Base-by-base conservation (phyloP, 2,797 vertebrate species). In the Poecilia wingei region DNA sequence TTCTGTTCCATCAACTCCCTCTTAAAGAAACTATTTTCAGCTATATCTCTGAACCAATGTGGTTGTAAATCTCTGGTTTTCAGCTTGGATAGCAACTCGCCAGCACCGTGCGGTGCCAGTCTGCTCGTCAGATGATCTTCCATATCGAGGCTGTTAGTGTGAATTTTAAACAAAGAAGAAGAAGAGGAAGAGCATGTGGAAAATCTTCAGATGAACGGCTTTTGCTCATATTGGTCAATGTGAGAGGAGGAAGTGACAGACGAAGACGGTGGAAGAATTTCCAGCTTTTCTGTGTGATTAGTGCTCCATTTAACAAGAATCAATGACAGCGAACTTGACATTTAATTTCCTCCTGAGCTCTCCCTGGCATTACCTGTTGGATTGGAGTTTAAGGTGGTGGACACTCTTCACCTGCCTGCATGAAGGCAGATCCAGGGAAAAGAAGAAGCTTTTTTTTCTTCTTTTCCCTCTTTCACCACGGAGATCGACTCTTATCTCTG, bases 231-330 rank as follows among this genome's bases (percentile, higher is more conserved):
- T 0, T 68, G 80, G 76, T 82, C 76, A 83, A 74, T 69, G 74
- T n/a, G 68, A 86, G 47, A 73, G 72, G 18, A 66, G 85, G 46
- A 78, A 87, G 75, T 82, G 85, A 89, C 86, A 82, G 86, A 82
- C 57, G 6, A 16, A 47, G 70, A 79, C 31, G 6, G 78, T 49
- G 80, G 74, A 78, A 82, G 85, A 71, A 83, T 87, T 77, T 68
- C 41, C 61, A 83, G 83, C 76, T 85, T 85, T 84, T 84, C 68
- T 81, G 45, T 88, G 80, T 90, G 91, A 94, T 92, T 93, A 93
- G 80, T 39, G 68, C 70, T 86, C 68, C 77, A 78, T 92, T 93
- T 89, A 84, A 83, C 83, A 84, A 71, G 87, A 92, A 87, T 89
- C 88, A 92, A 79, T 91, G 88, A 82, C 79, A 80, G 79, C 28